These are phyloP conservation scores for Megalops atlanticus DNA, from an alignment of 2,113 vertebrate genomes.

Conservation along the genomic window DNA sequence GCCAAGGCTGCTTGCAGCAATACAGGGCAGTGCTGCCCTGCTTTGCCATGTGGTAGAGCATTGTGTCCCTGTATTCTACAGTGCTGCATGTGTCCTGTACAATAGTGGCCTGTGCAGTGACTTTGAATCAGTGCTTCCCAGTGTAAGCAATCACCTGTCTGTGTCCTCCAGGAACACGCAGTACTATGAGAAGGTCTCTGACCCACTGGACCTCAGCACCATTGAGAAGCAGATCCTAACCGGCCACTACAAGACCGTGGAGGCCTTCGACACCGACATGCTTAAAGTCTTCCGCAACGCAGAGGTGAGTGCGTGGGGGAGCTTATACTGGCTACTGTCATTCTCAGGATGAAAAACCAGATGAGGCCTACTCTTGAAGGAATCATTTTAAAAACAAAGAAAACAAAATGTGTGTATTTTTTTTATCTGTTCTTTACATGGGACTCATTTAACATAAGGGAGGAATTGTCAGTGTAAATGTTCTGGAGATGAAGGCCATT, in stretches of 20 bases:
- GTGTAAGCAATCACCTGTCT: background rate
- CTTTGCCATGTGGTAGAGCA: too few species aligned
- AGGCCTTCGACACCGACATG: slow-evolving; percentile 97
- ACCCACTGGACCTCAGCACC: slow-evolving; percentile 90
- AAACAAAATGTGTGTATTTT: too few species aligned
- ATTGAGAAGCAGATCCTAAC: slow-evolving; percentile 97
- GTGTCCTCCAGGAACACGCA: slow-evolving; percentile 81
- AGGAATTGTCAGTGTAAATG: background rate
- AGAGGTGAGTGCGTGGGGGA: slow-evolving; percentile 76
- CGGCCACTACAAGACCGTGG: slow-evolving; percentile 94
- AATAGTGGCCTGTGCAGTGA: too few species aligned
- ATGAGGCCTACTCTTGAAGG: too few species aligned
- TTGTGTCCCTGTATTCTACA: too few species aligned
- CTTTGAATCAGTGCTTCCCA: background rate
- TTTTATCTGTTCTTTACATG: background rate
- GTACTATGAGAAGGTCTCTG: slow-evolving; percentile 97
- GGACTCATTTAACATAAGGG: background rate
- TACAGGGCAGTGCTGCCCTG: too few species aligned
- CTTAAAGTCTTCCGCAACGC: slow-evolving; percentile 97
- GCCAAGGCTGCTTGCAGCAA: too few species aligned
- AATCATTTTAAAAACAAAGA: background rate
- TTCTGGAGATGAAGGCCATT: background rate
- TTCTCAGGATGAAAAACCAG: background rate
- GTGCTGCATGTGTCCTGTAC: too few species aligned
- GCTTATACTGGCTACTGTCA: too few species aligned